phyloP scores from a whole-genome alignment of 1,140 invertebrate species.

The Hirudo medicinalis region DNA sequence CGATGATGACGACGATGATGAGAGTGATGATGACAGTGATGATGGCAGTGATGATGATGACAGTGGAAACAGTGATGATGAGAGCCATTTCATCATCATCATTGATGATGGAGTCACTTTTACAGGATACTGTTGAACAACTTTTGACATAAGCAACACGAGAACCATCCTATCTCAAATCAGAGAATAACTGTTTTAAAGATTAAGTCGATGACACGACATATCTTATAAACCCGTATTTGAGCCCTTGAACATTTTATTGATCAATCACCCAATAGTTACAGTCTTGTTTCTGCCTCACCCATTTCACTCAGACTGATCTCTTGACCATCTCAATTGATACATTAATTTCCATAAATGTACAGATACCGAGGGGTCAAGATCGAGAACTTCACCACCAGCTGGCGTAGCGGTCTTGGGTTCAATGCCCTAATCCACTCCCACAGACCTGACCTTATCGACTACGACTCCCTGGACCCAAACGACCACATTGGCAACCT shows the following conservation, averaged over 20 bases:
- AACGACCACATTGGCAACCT: conserved; percentile 74
- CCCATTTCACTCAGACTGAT: not conserved
- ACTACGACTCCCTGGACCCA: conserved; percentile 61
- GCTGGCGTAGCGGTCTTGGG: conserved; percentile 85
- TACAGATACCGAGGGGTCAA: conserved; percentile 53
- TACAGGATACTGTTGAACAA: too few species aligned
- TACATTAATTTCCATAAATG: not conserved
- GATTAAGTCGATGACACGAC: too few species aligned
- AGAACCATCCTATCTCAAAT: too few species aligned
- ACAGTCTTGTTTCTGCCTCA: too few species aligned
- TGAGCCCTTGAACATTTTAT: not conserved
- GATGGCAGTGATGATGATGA: not conserved
- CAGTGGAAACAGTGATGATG: not conserved
- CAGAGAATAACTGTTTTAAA: not conserved
- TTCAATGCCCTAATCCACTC: conserved; percentile 94
- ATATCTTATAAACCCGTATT: too few species aligned
- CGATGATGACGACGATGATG: not conserved
- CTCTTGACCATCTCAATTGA: not conserved
- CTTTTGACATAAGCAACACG: too few species aligned
- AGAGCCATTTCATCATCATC: too few species aligned
- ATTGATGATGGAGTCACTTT: not conserved
- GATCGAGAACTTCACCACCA: conserved; percentile 65
- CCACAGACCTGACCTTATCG: conserved; percentile 80
- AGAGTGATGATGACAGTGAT: not conserved
- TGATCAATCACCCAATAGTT: not conserved